Conservation (phyloP, 1,140 invertebrate species). For the Streblospio benedicti region DNA sequence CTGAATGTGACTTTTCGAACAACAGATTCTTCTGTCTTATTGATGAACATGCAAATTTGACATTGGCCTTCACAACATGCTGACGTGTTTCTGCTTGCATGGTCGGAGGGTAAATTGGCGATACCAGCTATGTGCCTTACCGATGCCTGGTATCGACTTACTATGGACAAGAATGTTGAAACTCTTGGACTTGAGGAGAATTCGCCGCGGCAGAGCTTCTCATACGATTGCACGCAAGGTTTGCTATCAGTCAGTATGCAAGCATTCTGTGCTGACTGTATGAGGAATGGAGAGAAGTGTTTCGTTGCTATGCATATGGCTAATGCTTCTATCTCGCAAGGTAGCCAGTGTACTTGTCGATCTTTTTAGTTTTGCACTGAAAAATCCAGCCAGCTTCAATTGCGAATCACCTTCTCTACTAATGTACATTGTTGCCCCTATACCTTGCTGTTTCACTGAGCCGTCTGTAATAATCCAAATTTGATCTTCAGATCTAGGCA, state of each 20-base stretch:
- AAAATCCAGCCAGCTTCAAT: constrained; percentile 20
- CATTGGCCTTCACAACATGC: constrained; percentile 3
- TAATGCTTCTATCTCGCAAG: constrained; percentile 24
- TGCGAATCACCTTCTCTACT: constrained; percentile 1
- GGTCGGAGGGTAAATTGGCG: constrained; percentile 18
- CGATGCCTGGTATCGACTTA: constrained; percentile 18
- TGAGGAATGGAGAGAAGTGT: constrained; percentile 20
- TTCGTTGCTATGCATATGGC: constrained; percentile 19
- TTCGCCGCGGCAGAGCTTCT: constrained; percentile 22
- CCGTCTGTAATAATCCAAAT: constrained; percentile 16
- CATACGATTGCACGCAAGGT: constrained; percentile 23
- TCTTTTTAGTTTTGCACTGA: constrained; percentile 18
- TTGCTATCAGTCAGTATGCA: constrained; percentile 23
- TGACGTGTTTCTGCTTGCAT: constrained; percentile 20
- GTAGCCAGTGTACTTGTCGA: constrained; percentile 20
- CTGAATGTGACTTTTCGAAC: background rate
- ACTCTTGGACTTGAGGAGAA: constrained; percentile 22
- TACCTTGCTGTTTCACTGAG: constrained; percentile 8
- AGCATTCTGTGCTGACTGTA: constrained; percentile 14
- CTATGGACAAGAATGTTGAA: constrained; percentile 17
- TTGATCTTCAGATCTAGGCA: background rate
- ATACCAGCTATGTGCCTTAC: constrained; percentile 18
- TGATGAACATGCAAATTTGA: background rate
- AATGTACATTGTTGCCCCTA: constrained; percentile 23
- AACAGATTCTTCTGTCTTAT: background rate